Conservation (phyloP, 2,888 invertebrate genomes). For the Escarpia spicata region DNA sequence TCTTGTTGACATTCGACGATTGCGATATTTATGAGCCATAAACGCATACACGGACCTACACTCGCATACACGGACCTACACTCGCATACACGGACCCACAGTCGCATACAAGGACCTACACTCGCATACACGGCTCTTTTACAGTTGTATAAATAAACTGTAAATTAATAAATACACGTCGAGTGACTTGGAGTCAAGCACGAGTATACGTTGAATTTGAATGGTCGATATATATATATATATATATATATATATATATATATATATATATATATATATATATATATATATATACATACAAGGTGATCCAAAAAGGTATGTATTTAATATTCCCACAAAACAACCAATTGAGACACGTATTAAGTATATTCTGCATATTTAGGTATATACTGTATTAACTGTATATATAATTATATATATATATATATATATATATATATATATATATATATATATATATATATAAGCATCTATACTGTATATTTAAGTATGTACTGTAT, state of each 20-base stretch:
- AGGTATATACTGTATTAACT: not conserved
- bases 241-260: constrained; percentile 18
- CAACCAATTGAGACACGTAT: too few relatives aligned
- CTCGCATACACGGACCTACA: too few relatives aligned
- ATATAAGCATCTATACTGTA: not conserved
- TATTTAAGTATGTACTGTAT: not conserved
- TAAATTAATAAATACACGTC: not conserved
- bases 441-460: constrained; percentile 20
- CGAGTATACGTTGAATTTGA: not conserved
- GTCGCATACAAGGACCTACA: too few relatives aligned
- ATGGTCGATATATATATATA: not conserved
- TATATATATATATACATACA: constrained; percentile 22
- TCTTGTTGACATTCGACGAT: not conserved
- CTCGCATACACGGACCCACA: too few relatives aligned
- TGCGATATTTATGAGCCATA: not conserved
- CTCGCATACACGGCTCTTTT: not conserved
- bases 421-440: constrained; percentile 24
- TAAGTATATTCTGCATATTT: not conserved
- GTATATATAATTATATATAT: constrained; percentile 19
- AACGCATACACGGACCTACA: not conserved
- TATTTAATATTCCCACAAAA: too few relatives aligned
- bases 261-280: constrained; percentile 20
- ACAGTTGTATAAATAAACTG: constrained; percentile 3
- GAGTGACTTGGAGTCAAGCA: not conserved
- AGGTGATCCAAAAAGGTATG: too few relatives aligned